Base-by-base conservation (phyloP, 1,140 invertebrate genomes). In the Nasonia giraulti region DNA sequence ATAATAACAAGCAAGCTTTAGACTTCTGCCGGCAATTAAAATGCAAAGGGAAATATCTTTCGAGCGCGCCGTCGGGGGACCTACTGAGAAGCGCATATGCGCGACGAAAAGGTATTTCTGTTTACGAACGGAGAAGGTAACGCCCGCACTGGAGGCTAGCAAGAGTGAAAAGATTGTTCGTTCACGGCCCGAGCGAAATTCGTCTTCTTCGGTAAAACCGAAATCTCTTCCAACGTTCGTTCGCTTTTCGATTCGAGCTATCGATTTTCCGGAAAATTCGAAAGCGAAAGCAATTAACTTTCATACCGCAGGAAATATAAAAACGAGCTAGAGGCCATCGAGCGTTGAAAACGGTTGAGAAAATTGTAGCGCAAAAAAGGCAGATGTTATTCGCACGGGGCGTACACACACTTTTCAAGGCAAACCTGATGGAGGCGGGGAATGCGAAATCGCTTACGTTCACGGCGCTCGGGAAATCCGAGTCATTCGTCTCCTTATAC, bases 11-110 rank as follows among this genome's bases (percentile, higher is more conserved):
- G 40, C 55, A 50, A 23, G 20, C 40, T 69, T 77, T 69, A 83
- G 82, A 7, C 73, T 33, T 77, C 68, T 71, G 17, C 20, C 55
- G 73, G 50, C 71, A 77, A 83, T 83, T 83, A 77, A 83, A 66
- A 23, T 47, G n/a, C 23, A 83, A 33, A 77, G 62, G 47, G 40
- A 83, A 83, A 77, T 83, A 77, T 83, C 37, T 50, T 68, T 82
- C 81, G 62, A 69, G 74, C 23, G 27, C 20, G 20, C n/a, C 17
- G 76, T 11, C 11, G 62, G 20, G 40, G 20, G 55, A 14, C 55
- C n/a, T 7, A 17, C 71, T 31, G n/a, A 17, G 68, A 27, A 8
- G 7, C 14, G 23, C 11, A 69, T 66, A 71, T 77, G 62, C 27
- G 27, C 50, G 55, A 23, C 14, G 27, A 50, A 17, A 44, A 79